Conservation (phyloP, 2,113 vertebrate species). For the Sceloporus tristichus region DNA sequence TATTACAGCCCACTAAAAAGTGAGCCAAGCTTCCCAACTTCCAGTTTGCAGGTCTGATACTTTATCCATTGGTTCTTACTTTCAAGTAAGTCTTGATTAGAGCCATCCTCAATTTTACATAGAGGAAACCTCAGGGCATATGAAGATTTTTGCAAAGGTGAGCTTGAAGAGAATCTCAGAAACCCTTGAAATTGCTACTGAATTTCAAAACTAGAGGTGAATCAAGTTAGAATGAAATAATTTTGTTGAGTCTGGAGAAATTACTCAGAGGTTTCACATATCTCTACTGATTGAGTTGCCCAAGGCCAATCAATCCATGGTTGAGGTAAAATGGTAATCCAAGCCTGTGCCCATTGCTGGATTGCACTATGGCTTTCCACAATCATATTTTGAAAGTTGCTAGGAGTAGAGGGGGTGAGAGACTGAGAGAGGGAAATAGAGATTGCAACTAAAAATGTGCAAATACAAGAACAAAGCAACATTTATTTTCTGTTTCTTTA, state of each 20-base stretch:
- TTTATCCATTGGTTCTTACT: background rate
- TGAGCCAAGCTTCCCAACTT: background rate
- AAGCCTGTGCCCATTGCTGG: background rate
- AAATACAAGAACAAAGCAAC: slow-evolving; percentile 44
- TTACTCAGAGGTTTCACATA: background rate
- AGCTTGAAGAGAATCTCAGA: background rate
- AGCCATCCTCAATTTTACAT: background rate
- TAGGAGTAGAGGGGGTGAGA: background rate
- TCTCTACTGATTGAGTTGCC: background rate
- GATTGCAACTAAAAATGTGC: slow-evolving; percentile 5
- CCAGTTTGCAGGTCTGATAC: background rate
- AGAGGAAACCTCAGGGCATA: background rate
- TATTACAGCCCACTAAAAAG: background rate
- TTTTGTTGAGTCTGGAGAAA: slow-evolving; percentile 1
- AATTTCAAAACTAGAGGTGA: background rate
- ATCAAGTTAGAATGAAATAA: background rate
- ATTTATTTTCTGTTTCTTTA: slow-evolving; percentile 15
- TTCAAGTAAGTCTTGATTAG: background rate
- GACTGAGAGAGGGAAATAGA: background rate
- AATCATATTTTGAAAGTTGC: background rate
- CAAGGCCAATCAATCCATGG: background rate
- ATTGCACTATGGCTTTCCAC: background rate
- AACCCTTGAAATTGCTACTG: background rate
- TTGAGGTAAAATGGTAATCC: background rate
- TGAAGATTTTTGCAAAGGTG: background rate